These are phyloP conservation scores for Trogon surrucura DNA, from an alignment of 2,113 vertebrate genomes.

Conservation along the genomic window DNA sequence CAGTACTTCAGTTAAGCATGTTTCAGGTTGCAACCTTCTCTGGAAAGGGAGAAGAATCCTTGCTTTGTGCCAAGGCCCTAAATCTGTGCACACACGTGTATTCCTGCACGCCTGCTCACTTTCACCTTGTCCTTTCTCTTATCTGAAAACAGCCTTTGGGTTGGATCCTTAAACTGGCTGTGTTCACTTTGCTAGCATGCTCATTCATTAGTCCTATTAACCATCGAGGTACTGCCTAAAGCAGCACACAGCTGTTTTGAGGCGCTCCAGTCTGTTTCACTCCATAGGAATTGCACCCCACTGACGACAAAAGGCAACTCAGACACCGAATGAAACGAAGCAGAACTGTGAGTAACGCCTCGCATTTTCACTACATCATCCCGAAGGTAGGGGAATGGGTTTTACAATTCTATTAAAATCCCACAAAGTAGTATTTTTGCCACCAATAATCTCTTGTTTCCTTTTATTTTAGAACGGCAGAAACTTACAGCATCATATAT, in stretches of 20 bases:
- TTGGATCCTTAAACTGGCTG: background rate
- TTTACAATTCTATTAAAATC: slow-evolving; percentile 32
- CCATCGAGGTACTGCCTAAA: background rate
- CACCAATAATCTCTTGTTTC: background rate
- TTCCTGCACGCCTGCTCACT: background rate
- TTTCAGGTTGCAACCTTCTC: background rate
- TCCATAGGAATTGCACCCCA: background rate
- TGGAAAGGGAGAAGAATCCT: background rate
- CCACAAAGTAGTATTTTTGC: background rate
- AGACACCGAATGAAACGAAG: slow-evolving; percentile 22
- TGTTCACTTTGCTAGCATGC: background rate
- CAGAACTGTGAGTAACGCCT: slow-evolving; percentile 12
- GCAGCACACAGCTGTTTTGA: slow-evolving; percentile 28
- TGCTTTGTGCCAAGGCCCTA: background rate
- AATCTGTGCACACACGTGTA: background rate
- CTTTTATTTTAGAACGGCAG: slow-evolving; percentile 1
- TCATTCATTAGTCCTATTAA: slow-evolving; percentile 36
- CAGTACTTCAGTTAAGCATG: background rate
- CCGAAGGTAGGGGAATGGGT: background rate
- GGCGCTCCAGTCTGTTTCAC: background rate
- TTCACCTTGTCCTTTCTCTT: background rate
- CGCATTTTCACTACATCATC: background rate
- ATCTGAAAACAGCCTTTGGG: background rate
- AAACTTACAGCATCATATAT: background rate
- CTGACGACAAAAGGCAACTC: slow-evolving; percentile 8